phyloP scores from a whole-genome alignment of 2,113 vertebrate species.

The Parus major region DNA sequence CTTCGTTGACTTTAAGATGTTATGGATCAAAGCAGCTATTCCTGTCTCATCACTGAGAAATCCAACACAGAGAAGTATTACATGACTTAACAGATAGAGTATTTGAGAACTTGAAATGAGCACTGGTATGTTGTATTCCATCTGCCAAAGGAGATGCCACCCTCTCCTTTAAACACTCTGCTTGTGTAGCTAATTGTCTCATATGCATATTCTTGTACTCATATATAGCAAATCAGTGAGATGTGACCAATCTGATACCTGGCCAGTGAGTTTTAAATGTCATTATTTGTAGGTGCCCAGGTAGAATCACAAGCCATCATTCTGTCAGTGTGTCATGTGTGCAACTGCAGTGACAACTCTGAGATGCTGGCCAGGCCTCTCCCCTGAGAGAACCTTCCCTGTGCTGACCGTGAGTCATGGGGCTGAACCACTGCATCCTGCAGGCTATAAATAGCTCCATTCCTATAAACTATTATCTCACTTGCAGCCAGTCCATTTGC shows the following conservation, averaged over 20 bases:
- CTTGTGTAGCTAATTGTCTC: not conserved
- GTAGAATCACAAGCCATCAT: fast-evolving
- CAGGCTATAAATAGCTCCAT: conserved; percentile 14
- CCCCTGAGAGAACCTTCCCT: not conserved
- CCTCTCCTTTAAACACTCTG: not conserved
- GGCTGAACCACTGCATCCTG: not conserved
- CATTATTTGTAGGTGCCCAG: not conserved
- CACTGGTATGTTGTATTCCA: not conserved
- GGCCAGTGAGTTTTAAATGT: not conserved
- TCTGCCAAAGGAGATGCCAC: not conserved
- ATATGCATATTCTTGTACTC: too few species aligned
- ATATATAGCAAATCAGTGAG: fast-evolving
- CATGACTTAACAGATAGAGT: not conserved
- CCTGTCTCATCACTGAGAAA: not conserved
- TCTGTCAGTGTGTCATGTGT: fast-evolving
- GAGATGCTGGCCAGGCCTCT: not conserved
- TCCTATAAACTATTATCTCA: conserved; percentile 5
- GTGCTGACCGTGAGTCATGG: not conserved
- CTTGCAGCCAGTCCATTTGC: not conserved
- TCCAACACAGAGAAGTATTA: not conserved
- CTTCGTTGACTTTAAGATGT: not conserved
- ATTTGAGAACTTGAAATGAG: not conserved
- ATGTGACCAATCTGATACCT: not conserved
- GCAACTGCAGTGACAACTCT: not conserved
- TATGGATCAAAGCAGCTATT: not conserved